Evolutionary conservation across 1,140 invertebrate genomes (phyloP), one percentile per base, ranked within the genome.

Genomic region (Cotesia chilonis): DNA sequence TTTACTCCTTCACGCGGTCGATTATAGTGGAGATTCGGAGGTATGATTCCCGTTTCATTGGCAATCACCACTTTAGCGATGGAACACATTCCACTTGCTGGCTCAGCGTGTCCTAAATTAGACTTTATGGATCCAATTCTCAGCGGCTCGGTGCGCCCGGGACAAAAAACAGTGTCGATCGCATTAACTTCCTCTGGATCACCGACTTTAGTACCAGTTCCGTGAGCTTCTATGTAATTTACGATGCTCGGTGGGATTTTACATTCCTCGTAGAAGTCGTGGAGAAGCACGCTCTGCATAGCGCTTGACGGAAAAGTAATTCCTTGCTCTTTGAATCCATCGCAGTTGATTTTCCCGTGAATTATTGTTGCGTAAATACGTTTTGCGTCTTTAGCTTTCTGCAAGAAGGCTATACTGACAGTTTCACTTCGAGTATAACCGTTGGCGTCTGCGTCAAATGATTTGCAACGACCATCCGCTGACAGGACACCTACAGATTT

Each of bases 41-140:
- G 92, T 65, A 95, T 91, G 0, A 87, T 74, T 20, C 89, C 89
- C 12, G 87, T 85, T 82, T 94, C 91, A 89, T 94, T 93, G 1
- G 91, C 89, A 69, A 95, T 88, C 4, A 95, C 73, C 1, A 90
- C 82, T 88, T 98, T 98, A 3, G 92, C 91, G 51, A 98, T 78
- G 1, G 94, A 93, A 82, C 94, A 95, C 0, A 95, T 84, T 72
- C 96, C 96, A 47, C 95, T 96, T 2, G 94, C 93, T 5, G 95
- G 92, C 85, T 99, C 97, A 0, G 94, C 90, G 83, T 99, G 97
- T 0, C 97, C 97, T 79, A 98, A 89, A 84, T 98, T 98, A 0
- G 96, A 96, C 82, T 99, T 99, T 1, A 97, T 89, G 0, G 96
- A 95, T 4, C 97, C 97, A 75, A 98, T 93, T 37, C 90, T 83